These are phyloP conservation scores for Chlorodrepanis virens DNA, from an alignment of 2,113 vertebrate species.

Conservation along the genomic window DNA sequence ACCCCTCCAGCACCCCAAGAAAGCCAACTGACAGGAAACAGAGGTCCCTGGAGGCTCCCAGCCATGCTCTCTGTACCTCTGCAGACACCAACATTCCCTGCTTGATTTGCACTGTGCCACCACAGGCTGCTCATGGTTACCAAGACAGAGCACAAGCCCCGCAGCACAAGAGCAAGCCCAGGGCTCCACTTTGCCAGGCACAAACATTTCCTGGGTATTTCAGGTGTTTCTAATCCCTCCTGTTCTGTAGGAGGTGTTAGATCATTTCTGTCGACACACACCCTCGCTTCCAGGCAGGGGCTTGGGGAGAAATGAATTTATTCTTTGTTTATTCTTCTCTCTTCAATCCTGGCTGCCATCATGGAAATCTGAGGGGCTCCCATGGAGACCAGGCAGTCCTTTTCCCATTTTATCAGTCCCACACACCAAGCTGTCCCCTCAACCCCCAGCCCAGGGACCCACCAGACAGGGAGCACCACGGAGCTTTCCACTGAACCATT, in stretches of 20 bases:
- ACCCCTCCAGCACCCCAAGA: not conserved
- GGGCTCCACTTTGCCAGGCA: not conserved
- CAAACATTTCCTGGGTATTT: not conserved
- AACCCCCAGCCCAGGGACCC: not conserved
- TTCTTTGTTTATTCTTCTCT: not conserved
- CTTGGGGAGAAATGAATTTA: not conserved
- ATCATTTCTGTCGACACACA: not conserved
- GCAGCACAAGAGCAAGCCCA: not conserved
- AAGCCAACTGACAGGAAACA: not conserved
- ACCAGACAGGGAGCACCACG: not conserved
- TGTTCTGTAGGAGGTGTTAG: not conserved
- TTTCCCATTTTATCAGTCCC: not conserved
- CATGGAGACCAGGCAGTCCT: not conserved
- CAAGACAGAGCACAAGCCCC: not conserved
- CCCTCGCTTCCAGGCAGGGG: not conserved
- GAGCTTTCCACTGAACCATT: not conserved
- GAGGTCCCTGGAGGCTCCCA: not conserved
- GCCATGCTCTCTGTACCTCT: rapidly evolving
- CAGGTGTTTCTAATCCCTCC: not conserved
- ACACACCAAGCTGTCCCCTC: not conserved
- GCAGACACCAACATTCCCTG: not conserved
- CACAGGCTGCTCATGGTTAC: not conserved
- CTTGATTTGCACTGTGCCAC: not conserved
- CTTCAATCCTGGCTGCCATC: not conserved
- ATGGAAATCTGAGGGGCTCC: not conserved